Evolutionary conservation across 2,888 invertebrate genomes (phyloP), one percentile per base, ranked within the genome.

Genomic region (Clunio marinus): DNA sequence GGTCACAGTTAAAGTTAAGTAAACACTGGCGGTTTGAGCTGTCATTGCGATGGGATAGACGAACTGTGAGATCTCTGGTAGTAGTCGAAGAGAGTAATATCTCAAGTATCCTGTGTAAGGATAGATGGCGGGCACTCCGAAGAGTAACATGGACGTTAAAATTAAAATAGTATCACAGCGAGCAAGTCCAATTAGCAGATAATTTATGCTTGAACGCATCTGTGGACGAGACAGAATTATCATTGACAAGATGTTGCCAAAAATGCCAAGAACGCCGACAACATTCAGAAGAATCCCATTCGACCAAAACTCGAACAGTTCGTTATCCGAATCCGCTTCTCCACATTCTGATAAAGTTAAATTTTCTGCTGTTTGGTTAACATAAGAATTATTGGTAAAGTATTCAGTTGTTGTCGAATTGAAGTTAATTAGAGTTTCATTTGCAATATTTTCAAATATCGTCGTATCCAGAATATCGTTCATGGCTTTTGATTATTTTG

Each of bases 161-260:
- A 96, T 91, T 73, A 97, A 84, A 71, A 91, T 85, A 10, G 93
- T 93, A 82, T 98, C 98, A 79, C 94, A 95, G 73, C 93, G 85
- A 24, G 97, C 96, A 73, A 98, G 83, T 3, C 95, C 96, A 72
- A 94, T 91, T 70, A 98, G 84, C 75, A 96, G 85, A 78, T 94
- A 93, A 80, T 96, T 96, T 76, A 96, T 93, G 75, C 96, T 95
- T 70, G 94, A 94, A 74, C 92, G 87, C 96, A 97, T 96, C 79
- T 96, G 91, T 24, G 95, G 94, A 68, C 94, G 85, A 69, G 93
- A 91, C 65, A 96, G 82, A 73, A 96, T 94, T 70, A 95, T 87
- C 83, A 93, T 91, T 45, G 95, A 88, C 69, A 96, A 88, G 69
- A 91, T 84, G 80, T 96, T 96, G 71, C 96, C 96, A 55, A 93